These are phyloP conservation scores for Tholera decimalis DNA, from an alignment of 2,888 invertebrate genomes.

Conservation along the genomic window DNA sequence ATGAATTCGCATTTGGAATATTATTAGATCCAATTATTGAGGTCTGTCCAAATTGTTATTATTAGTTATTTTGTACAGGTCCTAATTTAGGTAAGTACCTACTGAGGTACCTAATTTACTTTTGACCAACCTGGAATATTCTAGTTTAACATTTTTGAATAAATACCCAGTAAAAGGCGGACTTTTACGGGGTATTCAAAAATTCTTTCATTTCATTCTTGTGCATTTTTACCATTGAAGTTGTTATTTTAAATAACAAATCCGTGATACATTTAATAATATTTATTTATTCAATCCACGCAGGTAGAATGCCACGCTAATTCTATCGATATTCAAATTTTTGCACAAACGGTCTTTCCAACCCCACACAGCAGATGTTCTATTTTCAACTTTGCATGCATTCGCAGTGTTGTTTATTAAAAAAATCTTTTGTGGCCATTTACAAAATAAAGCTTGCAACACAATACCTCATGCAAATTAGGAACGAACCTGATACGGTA, in stretches of 20 bases:
- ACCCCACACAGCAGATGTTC: conserved; percentile 86
- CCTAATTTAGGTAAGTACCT: no score
- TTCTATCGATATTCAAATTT: conserved; percentile 68
- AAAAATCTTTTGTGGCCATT: conserved; percentile 91
- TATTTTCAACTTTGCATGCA: conserved; percentile 82
- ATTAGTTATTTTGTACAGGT: no score
- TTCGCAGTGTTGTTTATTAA: conserved; percentile 88
- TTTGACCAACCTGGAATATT: no score
- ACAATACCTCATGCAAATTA: conserved; percentile 91
- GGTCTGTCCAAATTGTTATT: no score
- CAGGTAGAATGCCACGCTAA: conserved; percentile 61
- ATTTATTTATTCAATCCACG: conserved; percentile 39
- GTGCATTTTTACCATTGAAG: no score
- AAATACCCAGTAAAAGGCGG: no score
- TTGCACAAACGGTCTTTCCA: conserved; percentile 65
- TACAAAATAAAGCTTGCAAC: conserved; percentile 87
- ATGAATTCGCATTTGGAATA: no score
- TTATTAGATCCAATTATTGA: no score
- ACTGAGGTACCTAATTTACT: no score
- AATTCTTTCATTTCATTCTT: no score
- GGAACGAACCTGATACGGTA: conserved; percentile 71
- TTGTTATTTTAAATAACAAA: conserved; percentile 33
- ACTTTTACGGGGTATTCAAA: no score
- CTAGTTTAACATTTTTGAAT: no score
- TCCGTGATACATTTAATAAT: conserved; percentile 36